Base-by-base conservation (phyloP, 1,140 invertebrate species). In the Zaprionus ornatus region DNA sequence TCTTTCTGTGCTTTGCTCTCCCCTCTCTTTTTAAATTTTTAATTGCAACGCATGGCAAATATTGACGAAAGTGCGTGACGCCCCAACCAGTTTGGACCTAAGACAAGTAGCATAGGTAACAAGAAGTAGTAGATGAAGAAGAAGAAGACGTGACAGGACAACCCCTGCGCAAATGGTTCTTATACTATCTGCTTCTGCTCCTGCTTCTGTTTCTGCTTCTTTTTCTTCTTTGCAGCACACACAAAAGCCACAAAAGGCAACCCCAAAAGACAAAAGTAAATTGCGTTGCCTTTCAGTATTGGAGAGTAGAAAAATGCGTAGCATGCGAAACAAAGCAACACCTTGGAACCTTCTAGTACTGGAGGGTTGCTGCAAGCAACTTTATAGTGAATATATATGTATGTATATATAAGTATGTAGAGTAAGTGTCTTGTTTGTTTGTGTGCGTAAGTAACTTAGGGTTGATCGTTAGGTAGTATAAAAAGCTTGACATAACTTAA, bases 241-340 rank as follows among this genome's bases (percentile, higher is more conserved):
- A 63, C 19, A 65, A 61, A 60, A 64, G 56, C 83, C 84, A 75
- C 84, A 90, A 69, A 90, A 88, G 81, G 70, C 85, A 90, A 88
- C 81, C 85, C 85, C 78, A 85, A 90, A 68, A 82, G 42, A 79
- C 59, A 73, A 84, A 80, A 61, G 80, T 75, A 83, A 87, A 87
- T 88, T 87, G 84, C 84, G 84, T 87, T 82, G 67, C 82, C 66
- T 84, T 74, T 65, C 68, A 45, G 68, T 65, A 72, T 42, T 45
- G n/a, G 7, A 3, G 40, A 42, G 40, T 2, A 60, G 68, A 69
- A 78, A 83, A 75, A 77, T 87, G 84, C 85, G 84, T 88, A 75
- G 73, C 64, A 83, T 52, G n/a, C 27, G 66, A 70, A 69, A 87
- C 84, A 87, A 87, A 88, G 83, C 80, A 87, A 86, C 82, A 86